phyloP scores from a whole-genome alignment of 1,140 invertebrate genomes.

The Brachionus rubens region DNA sequence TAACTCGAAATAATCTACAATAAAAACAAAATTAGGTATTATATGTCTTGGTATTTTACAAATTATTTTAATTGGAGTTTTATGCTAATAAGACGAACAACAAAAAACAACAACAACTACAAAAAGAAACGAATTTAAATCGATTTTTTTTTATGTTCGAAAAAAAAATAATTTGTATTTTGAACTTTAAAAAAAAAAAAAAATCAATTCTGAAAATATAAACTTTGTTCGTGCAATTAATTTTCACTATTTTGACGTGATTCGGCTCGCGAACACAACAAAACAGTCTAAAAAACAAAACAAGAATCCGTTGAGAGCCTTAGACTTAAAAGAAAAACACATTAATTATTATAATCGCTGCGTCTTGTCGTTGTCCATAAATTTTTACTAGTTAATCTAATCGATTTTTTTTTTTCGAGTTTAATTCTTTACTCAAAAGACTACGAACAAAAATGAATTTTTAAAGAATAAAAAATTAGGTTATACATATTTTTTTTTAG shows the following conservation, averaged over 20 bases:
- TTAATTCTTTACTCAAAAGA: no score
- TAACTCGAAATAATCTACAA: no score
- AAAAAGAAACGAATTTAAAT: not conserved
- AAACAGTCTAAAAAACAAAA: no score
- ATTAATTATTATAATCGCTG: conserved; percentile 25
- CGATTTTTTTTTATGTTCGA: no score
- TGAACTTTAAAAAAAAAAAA: no score
- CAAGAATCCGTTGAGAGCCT: not conserved
- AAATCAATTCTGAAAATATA: no score
- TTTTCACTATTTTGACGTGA: no score
- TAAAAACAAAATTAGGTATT: conserved; percentile 26
- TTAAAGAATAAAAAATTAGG: conserved; percentile 20
- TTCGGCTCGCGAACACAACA: no score
- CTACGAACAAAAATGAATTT: no score
- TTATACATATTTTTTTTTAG: conserved; percentile 2
- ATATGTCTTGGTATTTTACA: not conserved
- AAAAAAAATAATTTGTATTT: no score
- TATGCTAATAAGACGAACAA: not conserved
- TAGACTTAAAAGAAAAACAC: not conserved
- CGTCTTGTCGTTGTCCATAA: not conserved
- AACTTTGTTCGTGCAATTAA: no score
- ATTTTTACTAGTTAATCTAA: not conserved
- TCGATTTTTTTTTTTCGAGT: not conserved
- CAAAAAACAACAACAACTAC: not conserved
- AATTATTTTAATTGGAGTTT: conserved; percentile 9